Evolutionary conservation across 1,140 invertebrate species (phyloP), one percentile per base, ranked within the genome.

Genomic region (Parapsyche elsis): DNA sequence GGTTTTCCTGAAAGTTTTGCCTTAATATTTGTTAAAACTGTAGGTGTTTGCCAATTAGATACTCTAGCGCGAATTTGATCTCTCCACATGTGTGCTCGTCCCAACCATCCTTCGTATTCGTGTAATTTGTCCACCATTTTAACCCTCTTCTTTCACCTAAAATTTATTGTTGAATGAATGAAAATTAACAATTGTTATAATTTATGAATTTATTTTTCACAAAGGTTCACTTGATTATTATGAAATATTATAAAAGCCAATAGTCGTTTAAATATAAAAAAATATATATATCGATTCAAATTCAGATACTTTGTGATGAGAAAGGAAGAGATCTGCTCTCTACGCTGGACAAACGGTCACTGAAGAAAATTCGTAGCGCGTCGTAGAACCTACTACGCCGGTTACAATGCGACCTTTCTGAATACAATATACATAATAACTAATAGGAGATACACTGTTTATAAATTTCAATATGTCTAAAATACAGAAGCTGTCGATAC

Each of bases 61-160:
- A 44, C 93, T 83, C 88, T 89, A 84, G 93, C 92, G 75, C 89
- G 90, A 19, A 92, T 86, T 57, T 88, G 89, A 38, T 95, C 93
- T 30, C 92, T 89, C 71, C 90, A 87, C 24, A 88, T 87, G 84
- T 95, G 94, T n/a, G 93, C 85, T 30, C 93, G 89, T n/a, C 94
- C 94, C 0, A 91, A 85, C 26, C 92, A 85, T 7, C 94, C 94
- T 84, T 94, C 92, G 85, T 96, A 96, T 80, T 94, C 92, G 84
- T 94, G 91, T 74, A 96, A 87, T 86, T 96, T 96, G 79, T 95
- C 94, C 83, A 91, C 92, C 90, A 89, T 89, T 57, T 76, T 85
- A 38, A 38, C 30, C n/a, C n/a, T 38, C 30, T 38, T 38, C 7
- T 7, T 38, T 38, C 7, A 38, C 30, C 30, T 38, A 38, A 38